Evolutionary conservation across 2,888 invertebrate genomes (phyloP), one percentile per base, ranked within the genome.

Genomic region (Brassicogethes aeneus): DNA sequence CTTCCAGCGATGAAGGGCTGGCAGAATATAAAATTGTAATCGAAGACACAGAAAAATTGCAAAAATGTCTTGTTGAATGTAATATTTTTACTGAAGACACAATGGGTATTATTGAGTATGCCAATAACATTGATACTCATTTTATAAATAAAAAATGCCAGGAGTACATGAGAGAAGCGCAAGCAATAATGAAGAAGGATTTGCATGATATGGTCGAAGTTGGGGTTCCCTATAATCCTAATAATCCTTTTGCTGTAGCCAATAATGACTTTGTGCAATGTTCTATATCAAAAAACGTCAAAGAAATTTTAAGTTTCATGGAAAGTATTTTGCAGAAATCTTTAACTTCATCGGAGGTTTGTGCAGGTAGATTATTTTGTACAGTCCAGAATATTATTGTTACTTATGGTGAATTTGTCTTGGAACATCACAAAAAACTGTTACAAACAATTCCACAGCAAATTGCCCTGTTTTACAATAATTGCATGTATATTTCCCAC

Each of bases 391-490:
- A 80, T 49, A 78, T 92, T 45, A 78, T 91, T 51, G 82, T 83
- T 56, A 70, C 84, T 53, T 94, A 90, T 64, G 76, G 80, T 42
- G 79, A 77, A 34, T 77, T 88, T 37, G 83, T 90, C 15, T 85
- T 88, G 1, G 80, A 81, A 50, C 77, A 84, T 57, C 92, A 93
- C 67, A 80, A 81, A 58, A 81, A 83, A 55, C 77, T 82, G 51
- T 71, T 94, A 42, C 79, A 84, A 58, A 85, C 81, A 1, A 84
- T 93, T 57, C 93, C 94, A 2, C 91, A 93, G 58, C 87, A 90
- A 70, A 80, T 85, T 52, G 91, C 87, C 3, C 62, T 92, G 16
- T 87, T 87, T 60, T 82, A 93, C 69, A 95, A 95, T 71, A 94
- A 95, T 66, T 92, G 92, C 62, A 81, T 87, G 80, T 94, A 82